Evolutionary conservation across 2,888 invertebrate species (phyloP), one percentile per base, ranked within the genome.

Genomic region (Drymonia ruficornis): DNA sequence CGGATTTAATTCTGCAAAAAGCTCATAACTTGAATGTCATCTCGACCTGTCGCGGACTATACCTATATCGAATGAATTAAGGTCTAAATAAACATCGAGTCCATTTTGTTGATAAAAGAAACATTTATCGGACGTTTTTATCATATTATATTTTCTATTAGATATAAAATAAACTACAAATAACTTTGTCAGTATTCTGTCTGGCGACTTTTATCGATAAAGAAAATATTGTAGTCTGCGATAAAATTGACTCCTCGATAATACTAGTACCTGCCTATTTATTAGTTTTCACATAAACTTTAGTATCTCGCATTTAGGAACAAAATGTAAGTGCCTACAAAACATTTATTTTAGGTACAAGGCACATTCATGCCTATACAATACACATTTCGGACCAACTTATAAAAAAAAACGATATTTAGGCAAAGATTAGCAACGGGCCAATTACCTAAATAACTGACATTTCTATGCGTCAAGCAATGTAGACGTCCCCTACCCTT

Each of bases 151-250:
- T 40, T 16, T 16, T 8, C 8, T 40, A 40, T 16, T 1, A 1
- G 38, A n/a, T 38, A 38, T 38, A 38, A 38, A 38, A 38, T n/a
- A 38, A 38, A 38, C n/a, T 38, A 15, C 38, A 5, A 15, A 38
- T 15, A 38, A 38, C 38, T 38, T 38, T 38, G 4, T 38, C n/a
- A 15, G 15, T 38, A 38, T 38, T 38, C 38, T 12, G 38, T 8
- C 31, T 36, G 34, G 9, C 31, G 31, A 4, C 2, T 38, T 38
- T 15, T 38, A n/a, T 38, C n/a, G n/a, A 38, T 38, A 38, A 38
- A n/a, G 11, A 28, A 38, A n/a, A 15, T 38, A 38, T 38, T 15
- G 38, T 7, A 9, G 40, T 40, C n/a, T 4, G 7, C 16, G 16
- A 40, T 40, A 40, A 40, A 16, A 16, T 16, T 40, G 40, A 40